Conservation (phyloP, 1,140 invertebrate species). For the Cryptotermes secundus region DNA sequence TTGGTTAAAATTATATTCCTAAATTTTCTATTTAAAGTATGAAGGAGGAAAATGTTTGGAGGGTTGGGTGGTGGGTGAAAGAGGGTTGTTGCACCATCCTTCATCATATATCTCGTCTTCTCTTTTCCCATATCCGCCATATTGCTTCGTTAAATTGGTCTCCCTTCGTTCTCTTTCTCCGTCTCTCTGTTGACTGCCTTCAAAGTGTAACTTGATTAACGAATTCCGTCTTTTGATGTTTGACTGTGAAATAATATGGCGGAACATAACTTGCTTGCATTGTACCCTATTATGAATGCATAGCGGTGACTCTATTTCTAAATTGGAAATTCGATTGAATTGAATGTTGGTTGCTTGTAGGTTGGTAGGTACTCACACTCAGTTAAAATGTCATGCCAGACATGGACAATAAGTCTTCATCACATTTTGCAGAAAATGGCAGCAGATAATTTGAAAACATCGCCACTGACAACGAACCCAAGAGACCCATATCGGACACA, state of each 20-base stretch:
- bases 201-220: slow-evolving; percentile 19
- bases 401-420: not conserved
- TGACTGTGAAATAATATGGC: slow-evolving; percentile 7
- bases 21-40: slow-evolving; percentile 9
- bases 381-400: not conserved
- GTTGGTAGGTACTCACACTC: not conserved
- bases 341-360: not conserved
- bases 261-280: slow-evolving; percentile 1
- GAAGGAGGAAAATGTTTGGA: not conserved
- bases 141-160: slow-evolving; percentile 19
- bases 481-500: too few species aligned
- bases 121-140: slow-evolving; percentile 14
- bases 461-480: too few species aligned
- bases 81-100: not conserved
- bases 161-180: not conserved
- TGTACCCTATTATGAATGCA: not conserved
- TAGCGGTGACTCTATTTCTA: slow-evolving; percentile 14
- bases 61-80: not conserved
- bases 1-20: slow-evolving; percentile 3
- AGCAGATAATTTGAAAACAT: not conserved
- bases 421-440: not conserved
- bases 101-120: not conserved
- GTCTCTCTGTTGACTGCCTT: slow-evolving; percentile 2
- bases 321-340: slow-evolving; percentile 5
- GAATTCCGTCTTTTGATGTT: slow-evolving; percentile 19